These are phyloP conservation scores for Synaphobranchus kaupii DNA, from an alignment of 2,797 vertebrate species.

Conservation along the genomic window DNA sequence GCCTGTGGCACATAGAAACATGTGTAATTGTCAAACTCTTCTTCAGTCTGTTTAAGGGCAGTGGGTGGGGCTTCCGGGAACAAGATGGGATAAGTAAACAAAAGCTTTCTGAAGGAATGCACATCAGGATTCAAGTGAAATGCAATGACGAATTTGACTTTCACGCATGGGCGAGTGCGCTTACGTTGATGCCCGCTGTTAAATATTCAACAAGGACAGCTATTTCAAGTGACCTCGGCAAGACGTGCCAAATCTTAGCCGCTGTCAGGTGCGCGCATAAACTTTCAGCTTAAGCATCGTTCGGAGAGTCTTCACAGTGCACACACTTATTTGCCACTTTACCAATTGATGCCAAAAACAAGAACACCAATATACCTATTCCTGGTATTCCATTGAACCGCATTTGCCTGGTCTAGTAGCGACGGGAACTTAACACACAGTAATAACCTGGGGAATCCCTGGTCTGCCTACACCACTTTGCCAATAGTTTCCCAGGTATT, in stretches of 20 bases:
- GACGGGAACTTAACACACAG: background rate
- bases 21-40: background rate
- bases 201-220: constrained; percentile 26
- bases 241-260: background rate
- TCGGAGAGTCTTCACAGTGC: background rate
- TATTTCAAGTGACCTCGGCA: background rate
- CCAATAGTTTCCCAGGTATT: background rate
- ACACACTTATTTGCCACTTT: background rate
- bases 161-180: background rate
- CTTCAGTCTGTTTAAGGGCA: background rate
- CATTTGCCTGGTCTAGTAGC: background rate
- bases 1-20: background rate
- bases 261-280: background rate
- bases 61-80: background rate
- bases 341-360: background rate
- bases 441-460: background rate
- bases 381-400: background rate
- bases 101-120: background rate
- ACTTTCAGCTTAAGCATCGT: background rate
- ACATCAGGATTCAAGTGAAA: background rate
- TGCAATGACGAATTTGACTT: background rate
- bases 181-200: background rate
- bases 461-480: background rate
- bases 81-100: background rate
- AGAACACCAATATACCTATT: background rate